A percentile compares a stretch with the other conserved stretches of the same genome.
Evolutionary conservation across 2,888 invertebrate genomes (phyloP).

Genomic region (Athalia circularis): DNA sequence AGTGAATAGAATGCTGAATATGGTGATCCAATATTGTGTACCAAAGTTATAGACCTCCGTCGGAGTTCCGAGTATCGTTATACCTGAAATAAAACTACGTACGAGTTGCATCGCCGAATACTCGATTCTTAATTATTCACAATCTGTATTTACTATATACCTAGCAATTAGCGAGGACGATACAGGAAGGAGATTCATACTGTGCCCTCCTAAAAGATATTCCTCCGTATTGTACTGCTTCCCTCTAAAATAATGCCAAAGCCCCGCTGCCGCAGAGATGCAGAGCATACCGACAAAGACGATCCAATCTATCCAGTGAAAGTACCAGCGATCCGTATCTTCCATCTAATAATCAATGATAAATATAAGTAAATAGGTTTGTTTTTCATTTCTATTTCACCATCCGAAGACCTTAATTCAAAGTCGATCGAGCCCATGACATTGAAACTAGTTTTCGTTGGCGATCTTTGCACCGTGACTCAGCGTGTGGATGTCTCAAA

Average conservation of each 20-base stretch:
- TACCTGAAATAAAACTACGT: constrained; percentile 88
- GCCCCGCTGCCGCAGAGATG: constrained; percentile 85
- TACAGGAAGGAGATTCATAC: constrained; percentile 87
- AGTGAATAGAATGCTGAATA: constrained; percentile 82
- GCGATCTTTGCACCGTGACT: constrained; percentile 29
- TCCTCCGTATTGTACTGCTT: constrained; percentile 80
- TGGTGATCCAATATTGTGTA: constrained; percentile 87
- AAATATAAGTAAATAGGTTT: neutral
- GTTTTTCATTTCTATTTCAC: neutral
- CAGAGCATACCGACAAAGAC: constrained; percentile 83
- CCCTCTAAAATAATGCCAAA: constrained; percentile 79
- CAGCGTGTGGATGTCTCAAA: constrained; percentile 5
- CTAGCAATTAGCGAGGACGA: constrained; percentile 91
- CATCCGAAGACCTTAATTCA: neutral
- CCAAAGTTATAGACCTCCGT: constrained; percentile 92
- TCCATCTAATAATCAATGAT: neutral
- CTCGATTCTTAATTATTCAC: too few relatives aligned
- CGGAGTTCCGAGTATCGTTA: constrained; percentile 91
- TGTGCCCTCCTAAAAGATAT: constrained; percentile 86
- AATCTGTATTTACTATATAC: constrained; percentile 70
- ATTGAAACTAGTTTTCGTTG: constrained; percentile 5
- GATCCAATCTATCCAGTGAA: constrained; percentile 79
- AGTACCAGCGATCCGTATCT: constrained; percentile 64
- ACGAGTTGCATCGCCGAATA: neutral
- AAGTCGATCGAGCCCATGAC: constrained; percentile 9